Conservation (phyloP, 2,113 vertebrate species). For the Phyllopteryx taeniolatus region DNA sequence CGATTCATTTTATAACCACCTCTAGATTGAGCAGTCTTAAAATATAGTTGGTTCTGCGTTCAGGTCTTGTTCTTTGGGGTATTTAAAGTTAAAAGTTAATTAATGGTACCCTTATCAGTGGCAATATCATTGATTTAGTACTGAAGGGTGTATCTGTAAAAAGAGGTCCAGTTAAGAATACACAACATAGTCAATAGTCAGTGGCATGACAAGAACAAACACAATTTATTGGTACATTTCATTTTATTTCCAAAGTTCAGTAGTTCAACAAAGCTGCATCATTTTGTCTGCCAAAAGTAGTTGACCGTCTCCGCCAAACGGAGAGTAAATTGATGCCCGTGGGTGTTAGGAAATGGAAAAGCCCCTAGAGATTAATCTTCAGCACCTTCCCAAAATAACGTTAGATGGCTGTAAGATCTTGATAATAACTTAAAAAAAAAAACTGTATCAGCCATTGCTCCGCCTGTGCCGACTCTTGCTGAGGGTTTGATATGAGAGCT, state of each 20-base stretch:
- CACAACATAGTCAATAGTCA: no score
- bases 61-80: no score
- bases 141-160: no score
- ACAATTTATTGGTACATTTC: neutral
- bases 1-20: no score
- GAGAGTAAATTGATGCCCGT: constrained; percentile 35
- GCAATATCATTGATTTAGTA: no score
- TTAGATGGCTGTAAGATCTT: neutral
- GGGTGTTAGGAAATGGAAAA: constrained; percentile 49
- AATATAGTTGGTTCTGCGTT: no score
- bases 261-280: constrained; percentile 20
- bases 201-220: neutral
- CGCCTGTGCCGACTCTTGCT: constrained; percentile 30
- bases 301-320: constrained; percentile 24
- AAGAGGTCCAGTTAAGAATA: no score
- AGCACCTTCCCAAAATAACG: constrained; percentile 19
- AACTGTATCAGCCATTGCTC: constrained; percentile 35
- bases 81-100: no score
- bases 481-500: constrained; percentile 41
- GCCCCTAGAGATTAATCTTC: constrained; percentile 55
- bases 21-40: no score
- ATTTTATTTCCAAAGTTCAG: constrained; percentile 4
- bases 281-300: constrained; percentile 18
- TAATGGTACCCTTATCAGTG: no score
- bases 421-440: constrained; percentile 24